phyloP scores from a whole-genome alignment of 2,888 invertebrate species.

The Cenopis cana region DNA sequence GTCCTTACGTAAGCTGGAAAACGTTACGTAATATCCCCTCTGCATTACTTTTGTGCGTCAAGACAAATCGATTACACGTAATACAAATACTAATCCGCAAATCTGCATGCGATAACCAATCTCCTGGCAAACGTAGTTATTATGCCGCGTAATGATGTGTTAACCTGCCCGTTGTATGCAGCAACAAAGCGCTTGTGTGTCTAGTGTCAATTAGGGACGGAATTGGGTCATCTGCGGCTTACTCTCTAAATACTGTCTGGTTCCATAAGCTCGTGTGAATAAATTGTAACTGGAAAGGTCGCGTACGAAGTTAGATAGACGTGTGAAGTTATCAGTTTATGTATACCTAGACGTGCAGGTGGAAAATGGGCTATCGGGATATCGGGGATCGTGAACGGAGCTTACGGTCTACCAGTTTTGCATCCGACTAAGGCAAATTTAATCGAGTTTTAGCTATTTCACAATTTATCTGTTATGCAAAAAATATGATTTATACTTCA shows the following conservation, averaged over 20 bases:
- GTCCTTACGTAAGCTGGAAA: too few relatives aligned
- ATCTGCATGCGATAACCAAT: constrained; percentile 17
- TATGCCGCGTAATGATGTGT: constrained; percentile 25
- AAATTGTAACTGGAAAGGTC: constrained; percentile 35
- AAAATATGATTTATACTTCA: too few relatives aligned
- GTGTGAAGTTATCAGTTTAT: neutral
- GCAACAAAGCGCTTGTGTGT: constrained; percentile 29
- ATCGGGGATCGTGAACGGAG: neutral
- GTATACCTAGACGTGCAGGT: neutral
- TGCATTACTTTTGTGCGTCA: neutral
- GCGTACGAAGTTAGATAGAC: constrained; percentile 10
- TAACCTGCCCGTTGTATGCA: constrained; percentile 9
- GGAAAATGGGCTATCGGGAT: neutral
- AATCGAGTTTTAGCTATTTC: too few relatives aligned
- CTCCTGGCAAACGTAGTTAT: constrained; percentile 10
- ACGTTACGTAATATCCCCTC: neutral
- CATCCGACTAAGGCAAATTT: neutral
- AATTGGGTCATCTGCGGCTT: constrained; percentile 37
- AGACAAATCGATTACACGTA: neutral
- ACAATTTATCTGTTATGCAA: too few relatives aligned
- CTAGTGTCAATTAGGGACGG: constrained; percentile 30
- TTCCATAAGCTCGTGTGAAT: constrained; percentile 35
- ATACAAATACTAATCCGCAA: constrained; percentile 6
- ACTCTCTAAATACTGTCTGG: constrained; percentile 27
- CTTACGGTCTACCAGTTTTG: neutral